These are phyloP conservation scores for Allophyes oxyacanthae DNA, from an alignment of 2,888 invertebrate species.

Conservation along the genomic window DNA sequence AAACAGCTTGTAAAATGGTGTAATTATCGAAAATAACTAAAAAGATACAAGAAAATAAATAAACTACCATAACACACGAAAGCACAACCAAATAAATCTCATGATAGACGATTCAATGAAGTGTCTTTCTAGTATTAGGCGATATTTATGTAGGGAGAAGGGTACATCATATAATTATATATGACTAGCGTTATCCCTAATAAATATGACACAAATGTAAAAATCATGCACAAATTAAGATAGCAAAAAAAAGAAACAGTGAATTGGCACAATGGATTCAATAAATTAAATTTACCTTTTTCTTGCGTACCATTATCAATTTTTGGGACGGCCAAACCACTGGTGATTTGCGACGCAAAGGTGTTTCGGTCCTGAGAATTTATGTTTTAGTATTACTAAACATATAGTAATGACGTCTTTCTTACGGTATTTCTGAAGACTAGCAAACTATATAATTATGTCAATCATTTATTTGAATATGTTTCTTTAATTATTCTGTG, in stretches of 20 bases:
- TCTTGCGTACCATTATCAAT: conserved; percentile 63
- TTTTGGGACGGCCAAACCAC: conserved; percentile 90
- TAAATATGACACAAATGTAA: neutral
- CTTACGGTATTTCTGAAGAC: neutral
- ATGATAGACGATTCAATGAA: no score
- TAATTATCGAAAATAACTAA: no score
- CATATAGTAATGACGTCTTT: neutral
- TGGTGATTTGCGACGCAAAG: conserved; percentile 93
- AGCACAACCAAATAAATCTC: no score
- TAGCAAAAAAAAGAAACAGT: neutral
- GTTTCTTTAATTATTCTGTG: no score
- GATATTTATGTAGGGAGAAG: conserved; percentile 17
- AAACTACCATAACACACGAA: neutral
- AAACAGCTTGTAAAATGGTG: neutral
- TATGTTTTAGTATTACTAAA: neutral
- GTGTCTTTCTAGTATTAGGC: neutral
- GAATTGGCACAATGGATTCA: conserved; percentile 53
- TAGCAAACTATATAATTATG: neutral
- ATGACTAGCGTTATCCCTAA: conserved; percentile 3
- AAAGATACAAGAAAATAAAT: no score
- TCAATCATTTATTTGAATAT: no score
- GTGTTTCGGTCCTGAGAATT: conserved; percentile 89
- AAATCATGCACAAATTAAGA: conserved; percentile 3
- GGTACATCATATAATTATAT: neutral
- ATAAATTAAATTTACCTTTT: conserved; percentile 69